Base-by-base conservation (phyloP, 2,113 vertebrate species). In the Siniperca chuatsi region DNA sequence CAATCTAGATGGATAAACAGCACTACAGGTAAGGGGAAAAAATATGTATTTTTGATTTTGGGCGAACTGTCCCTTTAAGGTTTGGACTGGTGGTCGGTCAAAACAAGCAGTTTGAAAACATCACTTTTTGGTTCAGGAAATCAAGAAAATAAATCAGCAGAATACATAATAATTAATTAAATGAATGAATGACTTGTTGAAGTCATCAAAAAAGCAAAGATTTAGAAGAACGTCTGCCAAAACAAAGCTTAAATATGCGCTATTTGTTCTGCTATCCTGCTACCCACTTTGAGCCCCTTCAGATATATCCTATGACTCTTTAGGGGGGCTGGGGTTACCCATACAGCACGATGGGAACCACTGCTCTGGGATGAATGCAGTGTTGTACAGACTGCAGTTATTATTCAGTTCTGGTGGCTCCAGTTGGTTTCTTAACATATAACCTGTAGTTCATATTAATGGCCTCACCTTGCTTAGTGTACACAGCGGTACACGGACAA, bases 401-500 rank as follows among this genome's bases (percentile, higher is more conserved):
- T 12, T 37, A 2, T 13, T 25, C 61, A 37, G 0, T 2, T 8
- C 1, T 55, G 48, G 9, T 4, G 18, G 48, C 6, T 33, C 2
- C 21, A 6, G 9, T 6, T 40, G 42, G 11, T 33, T 37, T 1
- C 11, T 23, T 7, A 2, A 33, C n/a, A 54, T 2, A 29, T 3
- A n/a, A 23, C 1, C 18, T n/a, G 23, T 21, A 7, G 2, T 18
- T 54, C 2, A 13, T 35, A 2, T 12, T 9, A 12, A 15, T n/a
- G 8, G 4, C 3, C 20, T 44, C 6, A 29, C 0, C 21, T 58
- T 10, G 37, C 4, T n/a, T 9, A 12, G 6, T 4, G 60, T 6
- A 2, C 7, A n/a, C 29, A 29, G 8, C 33, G 0, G 0, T 16
- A 1, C 18, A 25, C 0, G 6, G n/a, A 64, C n/a, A 18, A 12